Evolutionary conservation across 2,797 vertebrate genomes (phyloP).

Genomic region (Eremophila alpestris): DNA sequence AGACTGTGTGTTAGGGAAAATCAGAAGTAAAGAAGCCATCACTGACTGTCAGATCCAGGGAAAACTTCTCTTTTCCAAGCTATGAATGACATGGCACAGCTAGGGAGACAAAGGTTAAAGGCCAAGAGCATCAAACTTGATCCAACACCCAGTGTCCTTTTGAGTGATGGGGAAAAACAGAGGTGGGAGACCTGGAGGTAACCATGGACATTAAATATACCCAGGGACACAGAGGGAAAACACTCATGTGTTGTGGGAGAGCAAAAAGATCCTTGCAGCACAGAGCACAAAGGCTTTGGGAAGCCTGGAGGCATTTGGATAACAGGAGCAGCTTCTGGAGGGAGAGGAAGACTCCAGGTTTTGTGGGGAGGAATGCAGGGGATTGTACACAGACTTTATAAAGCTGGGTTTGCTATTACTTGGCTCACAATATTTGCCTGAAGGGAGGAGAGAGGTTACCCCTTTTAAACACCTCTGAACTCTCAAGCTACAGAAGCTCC

Average conservation of each 20-base stretch:
- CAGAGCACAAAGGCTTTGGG: not conserved
- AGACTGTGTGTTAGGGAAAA: not conserved
- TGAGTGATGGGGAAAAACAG: not conserved
- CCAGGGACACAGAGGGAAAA: not conserved
- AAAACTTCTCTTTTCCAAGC: not conserved
- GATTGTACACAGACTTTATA: not conserved
- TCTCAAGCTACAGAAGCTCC: not conserved
- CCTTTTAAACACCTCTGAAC: not conserved
- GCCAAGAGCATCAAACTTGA: not conserved
- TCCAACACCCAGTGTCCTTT: too few relatives aligned
- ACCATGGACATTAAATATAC: fast-evolving
- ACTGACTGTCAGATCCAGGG: not conserved
- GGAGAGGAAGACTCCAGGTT: not conserved
- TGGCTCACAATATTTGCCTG: not conserved
- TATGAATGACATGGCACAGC: not conserved
- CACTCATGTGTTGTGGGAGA: fast-evolving
- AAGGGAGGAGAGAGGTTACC: fast-evolving
- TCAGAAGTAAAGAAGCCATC: not conserved
- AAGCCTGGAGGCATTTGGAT: not conserved
- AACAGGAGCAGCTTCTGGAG: not conserved
- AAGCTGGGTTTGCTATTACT: not conserved
- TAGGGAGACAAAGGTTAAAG: not conserved
- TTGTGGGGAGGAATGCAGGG: not conserved
- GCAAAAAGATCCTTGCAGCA: not conserved
- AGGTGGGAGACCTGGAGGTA: not conserved